Conservation (phyloP, 2,888 invertebrate species). For the Philopedon plagiatum region DNA sequence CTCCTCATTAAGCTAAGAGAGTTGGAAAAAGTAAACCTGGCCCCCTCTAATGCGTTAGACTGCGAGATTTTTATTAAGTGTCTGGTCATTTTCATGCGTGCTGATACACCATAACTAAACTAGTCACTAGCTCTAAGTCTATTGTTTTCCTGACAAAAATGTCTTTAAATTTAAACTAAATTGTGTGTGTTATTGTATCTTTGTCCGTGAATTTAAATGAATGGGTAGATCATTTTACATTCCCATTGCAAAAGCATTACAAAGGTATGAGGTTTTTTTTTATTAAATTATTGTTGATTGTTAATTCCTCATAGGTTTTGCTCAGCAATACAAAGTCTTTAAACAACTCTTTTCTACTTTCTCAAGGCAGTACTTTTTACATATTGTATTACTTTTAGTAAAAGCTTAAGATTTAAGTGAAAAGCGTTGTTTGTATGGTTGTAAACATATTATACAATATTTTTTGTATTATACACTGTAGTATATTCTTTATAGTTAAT, state of each 20-base stretch:
- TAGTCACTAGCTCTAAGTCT: neutral
- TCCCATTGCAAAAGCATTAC: constrained; percentile 27
- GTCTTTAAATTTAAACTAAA: constrained; percentile 17
- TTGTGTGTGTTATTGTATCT: constrained; percentile 24
- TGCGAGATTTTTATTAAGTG: no score
- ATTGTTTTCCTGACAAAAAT: constrained; percentile 28
- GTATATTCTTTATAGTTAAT: constrained; percentile 55
- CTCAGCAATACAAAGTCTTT: constrained; percentile 47
- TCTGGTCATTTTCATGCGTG: no score
- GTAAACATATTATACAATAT: constrained; percentile 64
- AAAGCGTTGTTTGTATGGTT: constrained; percentile 65
- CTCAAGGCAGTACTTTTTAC: constrained; percentile 48
- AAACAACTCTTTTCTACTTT: constrained; percentile 47
- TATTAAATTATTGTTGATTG: constrained; percentile 8
- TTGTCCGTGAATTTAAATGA: constrained; percentile 17
- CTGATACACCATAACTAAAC: no score
- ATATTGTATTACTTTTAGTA: constrained; percentile 50
- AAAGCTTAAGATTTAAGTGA: constrained; percentile 50
- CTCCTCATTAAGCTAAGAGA: no score
- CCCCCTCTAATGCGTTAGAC: no score
- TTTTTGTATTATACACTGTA: constrained; percentile 68
- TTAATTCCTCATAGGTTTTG: constrained; percentile 48
- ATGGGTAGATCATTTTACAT: constrained; percentile 39
- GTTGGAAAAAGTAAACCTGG: no score
- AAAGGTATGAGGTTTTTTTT: constrained; percentile 34